Percentiles rank a stretch among this genome's conserved stretches.
Conservation (phyloP, 2,888 invertebrate genomes). For the Trichogramma dendrolimi region DNA sequence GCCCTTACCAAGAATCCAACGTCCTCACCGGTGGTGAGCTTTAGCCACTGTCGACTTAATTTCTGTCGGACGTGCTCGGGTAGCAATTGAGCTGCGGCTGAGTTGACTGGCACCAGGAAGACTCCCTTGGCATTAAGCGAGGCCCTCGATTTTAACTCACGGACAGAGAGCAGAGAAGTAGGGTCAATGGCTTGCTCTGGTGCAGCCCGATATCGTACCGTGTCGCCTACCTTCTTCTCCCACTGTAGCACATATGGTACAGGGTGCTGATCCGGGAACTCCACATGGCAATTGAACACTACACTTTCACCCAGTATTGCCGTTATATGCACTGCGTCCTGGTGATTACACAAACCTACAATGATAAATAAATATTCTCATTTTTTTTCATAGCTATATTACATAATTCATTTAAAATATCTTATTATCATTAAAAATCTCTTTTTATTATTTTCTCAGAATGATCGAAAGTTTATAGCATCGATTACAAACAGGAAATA, state of each 20-base stretch:
- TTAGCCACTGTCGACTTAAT: slow-evolving; percentile 23
- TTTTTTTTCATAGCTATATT: not conserved
- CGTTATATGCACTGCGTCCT: slow-evolving; percentile 94
- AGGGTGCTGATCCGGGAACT: slow-evolving; percentile 91
- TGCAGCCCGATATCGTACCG: slow-evolving; percentile 74
- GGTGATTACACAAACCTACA: slow-evolving; percentile 65
- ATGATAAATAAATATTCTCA: not conserved
- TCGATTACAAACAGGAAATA: no score
- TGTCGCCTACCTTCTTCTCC: slow-evolving; percentile 98
- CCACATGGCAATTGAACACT: slow-evolving; percentile 96
- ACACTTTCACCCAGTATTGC: slow-evolving; percentile 95
- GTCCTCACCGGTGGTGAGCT: slow-evolving; percentile 28
- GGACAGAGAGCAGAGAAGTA: slow-evolving; percentile 51
- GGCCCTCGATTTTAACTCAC: slow-evolving; percentile 50
- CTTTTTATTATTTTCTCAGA: no score
- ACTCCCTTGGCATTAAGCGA: slow-evolving; percentile 37
- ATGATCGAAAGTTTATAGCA: no score
- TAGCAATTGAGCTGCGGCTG: slow-evolving; percentile 33
- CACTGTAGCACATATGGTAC: slow-evolving; percentile 98
- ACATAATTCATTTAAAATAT: no score
- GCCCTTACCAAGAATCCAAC: slow-evolving; percentile 36
- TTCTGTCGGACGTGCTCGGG: slow-evolving; percentile 33
- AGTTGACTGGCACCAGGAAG: slow-evolving; percentile 37
- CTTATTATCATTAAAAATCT: no score
- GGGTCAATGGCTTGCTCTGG: slow-evolving; percentile 19